Evolutionary conservation across 2,113 vertebrate genomes (phyloP), one percentile per base, ranked within the genome.

Genomic region (Phalacrocorax aristotelis): DNA sequence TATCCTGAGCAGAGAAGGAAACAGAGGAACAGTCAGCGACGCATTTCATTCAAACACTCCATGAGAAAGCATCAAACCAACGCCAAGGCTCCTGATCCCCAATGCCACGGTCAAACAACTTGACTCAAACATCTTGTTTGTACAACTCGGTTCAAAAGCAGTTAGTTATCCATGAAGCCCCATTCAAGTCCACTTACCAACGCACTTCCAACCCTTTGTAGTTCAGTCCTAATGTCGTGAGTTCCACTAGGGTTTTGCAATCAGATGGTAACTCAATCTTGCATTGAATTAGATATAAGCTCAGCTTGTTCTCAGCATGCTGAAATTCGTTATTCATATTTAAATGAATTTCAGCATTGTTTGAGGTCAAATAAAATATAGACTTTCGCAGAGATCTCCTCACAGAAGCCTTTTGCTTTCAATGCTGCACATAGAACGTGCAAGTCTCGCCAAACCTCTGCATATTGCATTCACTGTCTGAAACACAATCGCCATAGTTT

Each of bases 391-490:
- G 40, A 64, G 51, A 30, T 10, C 46, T 83, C 84, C 75, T 83
- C 70, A 32, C 11, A 11, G 8, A n/a, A 93, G 78, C 62, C 44
- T 83, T 29, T n/a, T 69, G 54, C n/a, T 86, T 68, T 58, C 65
- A 25, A 4, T 13, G 51, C 83, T 40, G 60, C 29, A 15, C 42
- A 36, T 3, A 13, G n/a, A 70, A 60, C 0, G 8, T 4, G 0
- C 18, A 15, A 30, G 78, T 38, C 42, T 40, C 65, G 21, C 18
- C 32, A 42, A 55, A 38, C 4, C 26, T n/a, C 54, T 29, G 27
- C 10, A 17, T 0, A 2, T 2, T 8, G 19, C 2, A 36, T 2
- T 38, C 8, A 2, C 57, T 36, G 13, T 11, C 66, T 38, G 57
- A 83, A 48, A 26, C 2, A 1, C 18, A 44, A 21, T 23, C 13